Evolutionary conservation across 35 echinoderm and acorn worm species (phyloP).

Genomic region (Nesometra sesokonis): DNA sequence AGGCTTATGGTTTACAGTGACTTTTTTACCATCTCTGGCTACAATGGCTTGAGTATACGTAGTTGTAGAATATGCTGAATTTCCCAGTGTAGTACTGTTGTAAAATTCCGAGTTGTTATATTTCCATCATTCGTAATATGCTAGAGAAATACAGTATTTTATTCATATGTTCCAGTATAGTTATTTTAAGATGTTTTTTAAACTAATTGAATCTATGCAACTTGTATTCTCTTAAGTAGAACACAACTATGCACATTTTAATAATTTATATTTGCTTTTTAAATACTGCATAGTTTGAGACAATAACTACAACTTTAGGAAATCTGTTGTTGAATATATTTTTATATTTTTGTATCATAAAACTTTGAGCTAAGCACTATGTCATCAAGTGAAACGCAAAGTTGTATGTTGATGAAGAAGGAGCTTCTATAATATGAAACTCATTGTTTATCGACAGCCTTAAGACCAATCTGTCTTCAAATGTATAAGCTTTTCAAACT

Average conservation of each 20-base stretch:
- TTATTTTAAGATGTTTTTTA: background rate
- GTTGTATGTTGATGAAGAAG: background rate
- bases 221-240: background rate
- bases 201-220: background rate
- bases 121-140: background rate
- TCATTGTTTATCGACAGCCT: too few species aligned
- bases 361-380: background rate
- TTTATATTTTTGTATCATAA: conserved; percentile 1
- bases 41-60: background rate
- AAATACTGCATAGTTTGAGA: background rate
- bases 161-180: background rate
- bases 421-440: background rate
- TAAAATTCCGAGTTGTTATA: background rate
- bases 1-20: background rate
- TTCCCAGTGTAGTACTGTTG: too few species aligned
- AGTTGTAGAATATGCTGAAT: background rate
- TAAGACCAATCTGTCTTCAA: background rate
- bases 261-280: background rate
- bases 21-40: background rate
- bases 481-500: background rate
- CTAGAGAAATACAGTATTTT: background rate
- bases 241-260: background rate
- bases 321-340: background rate
- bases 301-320: background rate
- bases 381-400: background rate